Conservation (phyloP, 2,113 vertebrate genomes). For the Microtus ochrogaster region DNA sequence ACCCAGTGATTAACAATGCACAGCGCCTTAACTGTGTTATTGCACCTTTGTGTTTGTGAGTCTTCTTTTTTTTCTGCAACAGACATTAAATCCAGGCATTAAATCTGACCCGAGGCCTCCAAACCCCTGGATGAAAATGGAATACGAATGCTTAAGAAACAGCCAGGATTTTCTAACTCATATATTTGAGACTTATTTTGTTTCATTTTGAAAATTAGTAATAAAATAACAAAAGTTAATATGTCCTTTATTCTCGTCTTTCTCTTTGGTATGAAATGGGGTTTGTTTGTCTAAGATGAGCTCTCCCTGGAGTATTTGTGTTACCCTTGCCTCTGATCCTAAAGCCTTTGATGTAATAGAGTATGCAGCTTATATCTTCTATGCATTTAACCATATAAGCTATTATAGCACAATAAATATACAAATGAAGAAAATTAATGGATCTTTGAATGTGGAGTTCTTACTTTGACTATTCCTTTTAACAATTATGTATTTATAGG, state of each 20-base stretch:
- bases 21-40: slow-evolving; percentile 12
- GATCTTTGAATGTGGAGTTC: not conserved
- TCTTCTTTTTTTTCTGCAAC: not conserved
- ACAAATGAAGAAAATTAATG: not conserved
- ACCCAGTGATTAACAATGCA: slow-evolving; percentile 50
- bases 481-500: not conserved
- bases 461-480: not conserved
- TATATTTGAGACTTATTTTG: not conserved
- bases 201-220: not conserved
- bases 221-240: not conserved
- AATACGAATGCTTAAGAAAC: slow-evolving; percentile 21
- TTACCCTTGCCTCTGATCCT: not conserved
- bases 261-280: not conserved
- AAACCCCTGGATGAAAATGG: not conserved
- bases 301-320: not conserved
- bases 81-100: slow-evolving; percentile 25
- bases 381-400: not conserved
- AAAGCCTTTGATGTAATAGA: not conserved
- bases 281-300: not conserved
- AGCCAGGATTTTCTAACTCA: not conserved
- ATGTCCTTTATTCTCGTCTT: not conserved
- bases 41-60: slow-evolving; percentile 30
- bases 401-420: not conserved
- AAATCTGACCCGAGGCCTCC: not conserved
- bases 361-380: not conserved